Base-by-base conservation (phyloP, 2,797 vertebrate genomes). In the Mormyrops boulengeri region DNA sequence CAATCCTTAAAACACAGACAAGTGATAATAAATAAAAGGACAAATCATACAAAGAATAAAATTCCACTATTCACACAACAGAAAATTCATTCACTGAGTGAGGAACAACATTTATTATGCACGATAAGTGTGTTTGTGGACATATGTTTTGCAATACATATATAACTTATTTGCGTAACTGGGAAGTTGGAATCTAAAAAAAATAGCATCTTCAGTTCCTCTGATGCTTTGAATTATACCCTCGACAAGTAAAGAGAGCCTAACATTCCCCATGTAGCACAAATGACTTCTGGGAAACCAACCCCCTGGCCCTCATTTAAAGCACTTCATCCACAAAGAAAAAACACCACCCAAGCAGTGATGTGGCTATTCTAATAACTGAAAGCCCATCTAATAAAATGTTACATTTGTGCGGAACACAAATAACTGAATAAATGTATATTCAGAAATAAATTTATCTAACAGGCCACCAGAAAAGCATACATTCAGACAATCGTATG, bases 1-100 rank as follows among this genome's bases (percentile, higher is more conserved):
- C 73, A 82, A 90, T 41, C 19, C 89, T 50, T 34, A 44, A 60
- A 89, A 89, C 84, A 73, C 22, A 53, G 22, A 87, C 49, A 55
- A 50, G 55, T 47, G 7, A 80, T 80, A 80, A 87, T 87, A 77
- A 86, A 87, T 88, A 88, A 88, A 62, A 19, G 55, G 17, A 66
- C 55, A 73, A 85, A 60, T 19, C 2, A 66, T 38, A 30, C 77
- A 87, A 89, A 87, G 17, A 89, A 88, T 66, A 47, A 41, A 77
- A 50, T 69, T 34, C 7, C 44, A 53, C 47, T 53, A 77, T 30
- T 49, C 73, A 88, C 34, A 60, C 26, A 52, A 62, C 26, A 11
- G 49, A 62, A 26, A 19, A 50, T 44, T 62, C 38, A 44, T 60
- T 19, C 55, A 34, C 17, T 53, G 44, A 26, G 22, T 11, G 34